Evolutionary conservation across 2,797 vertebrate species (phyloP), one percentile per base, ranked within the genome.

Genomic region (Thunnus albacares): DNA sequence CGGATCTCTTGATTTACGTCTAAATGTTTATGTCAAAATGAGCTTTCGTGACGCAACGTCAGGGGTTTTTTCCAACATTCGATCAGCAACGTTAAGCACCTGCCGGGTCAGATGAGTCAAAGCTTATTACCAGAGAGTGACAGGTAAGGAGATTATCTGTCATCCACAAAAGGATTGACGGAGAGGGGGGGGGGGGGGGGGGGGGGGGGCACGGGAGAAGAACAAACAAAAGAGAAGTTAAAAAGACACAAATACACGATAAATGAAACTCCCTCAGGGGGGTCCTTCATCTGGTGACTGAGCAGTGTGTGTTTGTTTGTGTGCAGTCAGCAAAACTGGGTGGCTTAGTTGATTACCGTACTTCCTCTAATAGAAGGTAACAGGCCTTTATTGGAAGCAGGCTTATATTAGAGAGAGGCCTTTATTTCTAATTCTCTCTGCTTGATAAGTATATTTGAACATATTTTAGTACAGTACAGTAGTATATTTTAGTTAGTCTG

Each of bases 121-220:
- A 92, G 86, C 80, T 77, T n/a, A 72, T 82, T 77, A 80, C 8
- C 75, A 65, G 83, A 80, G 87, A 72, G 85, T 70, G 85, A 72
- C 87, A 84, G 77, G 77, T 92, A 88, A 91, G 82, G 14, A 86
- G 93, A 93, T 94, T 90, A 92, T 58, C 66, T 26, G 67, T 5
- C 12, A 60, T 24, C 15, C 47, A 28, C 13, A 2, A 15, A 13
- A 63, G 38, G 22, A 45, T 1, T 15, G 11, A 45, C 2, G 24
- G 4, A 35, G 28, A 5, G 28, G 28, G 5, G 28, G 28, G 5
- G 28, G 4, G 7, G 14, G 4, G 15, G 41, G 24, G 45, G 53
- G 8, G 45, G 45, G 6, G 45, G 6, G 15, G 5, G 17, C 15
- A 47, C 1, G 8, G 55, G 47, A n/a, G 57, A 1, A 11, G 1